A percentile compares a stretch with the other conserved stretches of the same genome.
Conservation (phyloP, 2,888 invertebrate genomes). For the Drosophila demipolita region DNA sequence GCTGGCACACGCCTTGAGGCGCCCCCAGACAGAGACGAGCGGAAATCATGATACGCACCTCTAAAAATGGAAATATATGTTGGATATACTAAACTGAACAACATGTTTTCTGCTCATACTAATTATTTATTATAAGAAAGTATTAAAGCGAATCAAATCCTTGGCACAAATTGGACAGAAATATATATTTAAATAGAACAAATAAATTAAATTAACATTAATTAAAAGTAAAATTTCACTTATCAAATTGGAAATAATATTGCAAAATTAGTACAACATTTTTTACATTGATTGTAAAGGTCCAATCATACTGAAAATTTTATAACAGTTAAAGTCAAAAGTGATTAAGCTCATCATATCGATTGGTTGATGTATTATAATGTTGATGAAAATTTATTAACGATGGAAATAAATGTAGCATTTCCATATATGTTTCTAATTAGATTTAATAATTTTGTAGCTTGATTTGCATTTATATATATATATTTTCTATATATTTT, state of each 20-base stretch:
- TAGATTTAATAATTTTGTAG: not conserved
- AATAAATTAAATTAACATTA: not conserved
- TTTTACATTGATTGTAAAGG: not conserved
- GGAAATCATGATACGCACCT: slow-evolving; percentile 30
- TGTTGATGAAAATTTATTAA: not conserved
- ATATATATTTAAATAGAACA: not conserved
- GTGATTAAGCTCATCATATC: not conserved
- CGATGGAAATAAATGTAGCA: not conserved
- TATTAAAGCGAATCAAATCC: not conserved
- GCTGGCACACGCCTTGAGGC: slow-evolving; percentile 25
- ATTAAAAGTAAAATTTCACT: not conserved
- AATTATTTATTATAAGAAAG: not conserved
- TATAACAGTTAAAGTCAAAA: not conserved
- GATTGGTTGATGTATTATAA: too few relatives aligned
- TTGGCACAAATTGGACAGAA: not conserved
- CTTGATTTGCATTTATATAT: not conserved
- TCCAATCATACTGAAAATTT: not conserved
- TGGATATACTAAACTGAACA: slow-evolving; percentile 12
- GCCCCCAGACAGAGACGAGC: slow-evolving; percentile 7
- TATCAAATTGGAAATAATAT: not conserved
- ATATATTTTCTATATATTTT: too few relatives aligned
- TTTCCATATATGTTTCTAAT: not conserved
- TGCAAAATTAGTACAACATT: not conserved
- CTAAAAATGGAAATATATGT: slow-evolving; percentile 20
- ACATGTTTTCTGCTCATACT: slow-evolving; percentile 6